Evolutionary conservation across 2,888 invertebrate genomes (phyloP).

Genomic region (Ypsolopha scabrella): DNA sequence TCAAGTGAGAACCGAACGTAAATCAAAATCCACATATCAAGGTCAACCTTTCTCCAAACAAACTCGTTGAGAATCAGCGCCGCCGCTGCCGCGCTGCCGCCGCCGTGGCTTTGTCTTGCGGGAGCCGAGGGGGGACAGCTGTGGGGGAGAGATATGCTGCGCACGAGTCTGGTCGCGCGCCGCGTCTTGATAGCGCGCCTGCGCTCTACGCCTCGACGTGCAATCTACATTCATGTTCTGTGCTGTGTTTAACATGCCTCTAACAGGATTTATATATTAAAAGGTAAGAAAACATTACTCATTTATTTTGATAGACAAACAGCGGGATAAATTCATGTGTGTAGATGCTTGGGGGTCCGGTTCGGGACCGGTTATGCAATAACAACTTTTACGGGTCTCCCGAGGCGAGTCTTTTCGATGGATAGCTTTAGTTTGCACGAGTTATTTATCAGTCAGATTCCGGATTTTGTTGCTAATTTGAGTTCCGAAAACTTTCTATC

Average conservation of each 20-base stretch:
- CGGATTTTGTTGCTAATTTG: not conserved
- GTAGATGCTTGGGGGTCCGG: too few relatives aligned
- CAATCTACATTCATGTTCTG: not conserved
- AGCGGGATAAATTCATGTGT: too few relatives aligned
- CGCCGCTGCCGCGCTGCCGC: too few relatives aligned
- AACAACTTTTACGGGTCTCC: conserved; percentile 7
- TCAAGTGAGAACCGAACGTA: too few relatives aligned
- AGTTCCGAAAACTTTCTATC: not conserved
- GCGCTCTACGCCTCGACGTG: not conserved
- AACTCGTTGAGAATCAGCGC: not conserved
- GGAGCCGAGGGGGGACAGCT: not conserved
- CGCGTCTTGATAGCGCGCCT: not conserved
- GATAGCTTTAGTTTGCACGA: conserved; percentile 13
- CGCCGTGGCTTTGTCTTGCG: not conserved
- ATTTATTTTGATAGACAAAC: too few relatives aligned
- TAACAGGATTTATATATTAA: conserved; percentile 1
- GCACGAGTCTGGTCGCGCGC: not conserved
- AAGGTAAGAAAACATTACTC: too few relatives aligned
- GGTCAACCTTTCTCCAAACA: not conserved
- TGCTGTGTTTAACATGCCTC: not conserved
- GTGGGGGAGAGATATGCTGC: not conserved
- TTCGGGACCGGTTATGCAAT: conserved; percentile 15
- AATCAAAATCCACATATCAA: not conserved
- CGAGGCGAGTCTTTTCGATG: conserved; percentile 6
- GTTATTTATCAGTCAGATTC: conserved; percentile 3